Percentiles rank a stretch among this genome's conserved stretches.
These are phyloP conservation scores for Erinaceus europaeus DNA, from an alignment of 2,113 vertebrate species.

Conservation along the genomic window DNA sequence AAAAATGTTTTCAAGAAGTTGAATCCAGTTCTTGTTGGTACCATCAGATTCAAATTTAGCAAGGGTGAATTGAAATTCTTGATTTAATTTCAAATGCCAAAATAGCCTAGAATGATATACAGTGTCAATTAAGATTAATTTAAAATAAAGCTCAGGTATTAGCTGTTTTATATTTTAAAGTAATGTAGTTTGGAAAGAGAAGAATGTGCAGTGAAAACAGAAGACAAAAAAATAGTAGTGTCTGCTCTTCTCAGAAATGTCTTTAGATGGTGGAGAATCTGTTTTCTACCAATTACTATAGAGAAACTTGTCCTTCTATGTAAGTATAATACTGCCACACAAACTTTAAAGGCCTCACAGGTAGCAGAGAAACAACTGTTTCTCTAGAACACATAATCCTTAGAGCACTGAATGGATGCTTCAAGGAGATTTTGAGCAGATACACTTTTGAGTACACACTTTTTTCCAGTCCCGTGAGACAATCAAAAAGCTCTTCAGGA, in stretches of 20 bases:
- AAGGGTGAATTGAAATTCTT: conserved; percentile 1
- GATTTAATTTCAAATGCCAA: neutral
- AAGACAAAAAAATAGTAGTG: neutral
- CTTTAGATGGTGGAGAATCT: neutral
- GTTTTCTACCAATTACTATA: neutral
- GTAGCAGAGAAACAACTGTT: neutral
- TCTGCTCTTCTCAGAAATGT: neutral
- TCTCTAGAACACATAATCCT: neutral
- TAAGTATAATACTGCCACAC: neutral
- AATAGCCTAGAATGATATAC: neutral
- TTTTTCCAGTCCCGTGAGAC: neutral
- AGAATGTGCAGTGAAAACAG: neutral
- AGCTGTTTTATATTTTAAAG: neutral
- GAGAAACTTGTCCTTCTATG: neutral
- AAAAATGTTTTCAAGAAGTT: neutral
- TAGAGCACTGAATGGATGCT: neutral
- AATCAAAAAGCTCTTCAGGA: neutral
- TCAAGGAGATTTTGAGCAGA: neutral
- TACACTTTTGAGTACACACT: neutral
- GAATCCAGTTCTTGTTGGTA: neutral
- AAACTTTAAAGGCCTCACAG: neutral
- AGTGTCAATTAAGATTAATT: neutral
- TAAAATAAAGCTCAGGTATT: neutral
- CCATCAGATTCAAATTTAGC: neutral
- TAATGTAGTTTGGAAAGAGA: neutral